Evolutionary conservation across 2,797 vertebrate genomes (phyloP), one percentile per base, ranked within the genome.

Genomic region (Urosaurus nigricauda): DNA sequence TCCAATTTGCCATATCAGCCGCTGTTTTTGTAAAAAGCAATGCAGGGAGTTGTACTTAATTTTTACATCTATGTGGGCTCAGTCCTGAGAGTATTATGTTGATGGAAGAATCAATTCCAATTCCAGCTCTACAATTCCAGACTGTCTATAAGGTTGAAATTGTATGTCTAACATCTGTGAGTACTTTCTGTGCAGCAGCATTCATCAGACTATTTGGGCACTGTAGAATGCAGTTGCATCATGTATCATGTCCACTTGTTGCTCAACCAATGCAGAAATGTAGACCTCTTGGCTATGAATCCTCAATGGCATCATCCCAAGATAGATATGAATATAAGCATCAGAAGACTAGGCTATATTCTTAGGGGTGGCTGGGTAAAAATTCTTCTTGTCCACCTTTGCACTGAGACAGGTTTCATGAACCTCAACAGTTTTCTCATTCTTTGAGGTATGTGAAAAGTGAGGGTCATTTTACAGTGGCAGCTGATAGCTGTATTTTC

Each of bases 201-300:
- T n/a, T 37, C 78, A 71, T 58, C n/a, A 80, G 51, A 80, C 80
- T 53, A 87, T 58, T 37, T 80, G 51, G 53, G 16, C 32, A 47
- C 37, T 35, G 70, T 24, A 43, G 19, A 82, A 58, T 82, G 8
- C 9, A 19, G 75, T 60, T 37, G 32, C 17, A 63, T 5, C 70
- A 12, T 5, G 51, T 12, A 47, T 26, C 60, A 24, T 82, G 14
- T 82, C 37, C 56, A 63, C 26, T 35, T 87, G 70, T 87, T 87
- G 86, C 63, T 87, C 78, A 80, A 80, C n/a, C 77, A 71, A 2
- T 87, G 85, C 56, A 83, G 86, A 75, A 82, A 75, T 60, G 47
- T 82, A 82, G 40, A 63, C 2, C 12, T 21, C 40, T 87, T 83
- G 24, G 53, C 21, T 56, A n/a, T 17, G 37, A 82, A 73, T 80